Evolutionary conservation across 2,113 vertebrate species (phyloP), one percentile per base, ranked within the genome.

Genomic region (Platysteira castanea): DNA sequence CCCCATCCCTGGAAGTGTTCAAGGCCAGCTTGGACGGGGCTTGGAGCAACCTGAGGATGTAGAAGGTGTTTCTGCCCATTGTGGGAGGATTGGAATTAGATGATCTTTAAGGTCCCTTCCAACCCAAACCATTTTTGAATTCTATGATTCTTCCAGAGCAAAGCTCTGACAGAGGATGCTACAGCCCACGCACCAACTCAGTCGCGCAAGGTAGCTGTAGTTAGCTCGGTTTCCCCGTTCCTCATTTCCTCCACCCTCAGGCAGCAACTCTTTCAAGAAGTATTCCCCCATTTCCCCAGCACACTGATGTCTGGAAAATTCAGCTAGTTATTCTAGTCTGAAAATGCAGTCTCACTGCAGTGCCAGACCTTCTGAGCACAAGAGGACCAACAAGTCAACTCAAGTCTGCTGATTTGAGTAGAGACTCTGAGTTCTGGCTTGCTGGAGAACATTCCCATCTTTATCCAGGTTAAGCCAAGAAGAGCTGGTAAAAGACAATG

Each of bases 211-310:
- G 70, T 21, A 78, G 56, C 54, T 87, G 83, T 60, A 85, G 90
- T 91, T 82, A 14, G 0, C 47, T 74, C 37, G 0, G 1, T 57
- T 92, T 90, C 68, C 33, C 49, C 11, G 5, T 84, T 64, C 73
- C 60, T 91, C 54, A 70, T 82, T 93, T 85, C 60, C 49, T 94
- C 27, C 64, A 54, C 70, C 44, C 75, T 87, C 60, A 67, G 84
- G 86, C 61, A 86, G 26, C 53, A 92, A 76, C 56, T 76, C 42
- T 37, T 92, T 57, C 53, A 59, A 86, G 39, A 76, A 82, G 46
- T 13, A 76, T 82, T 82, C 78, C 61, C 61, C 46, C 16, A 22
- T 90, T 91, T 96, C 94, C 77, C 76, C 84, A 94, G 96, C 91
- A 83, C 56, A 9, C 3, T 41, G n/a, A 37, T 7, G 18, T 17